Conservation (phyloP, 2,797 vertebrate species). For the Lepus oiostolus region DNA sequence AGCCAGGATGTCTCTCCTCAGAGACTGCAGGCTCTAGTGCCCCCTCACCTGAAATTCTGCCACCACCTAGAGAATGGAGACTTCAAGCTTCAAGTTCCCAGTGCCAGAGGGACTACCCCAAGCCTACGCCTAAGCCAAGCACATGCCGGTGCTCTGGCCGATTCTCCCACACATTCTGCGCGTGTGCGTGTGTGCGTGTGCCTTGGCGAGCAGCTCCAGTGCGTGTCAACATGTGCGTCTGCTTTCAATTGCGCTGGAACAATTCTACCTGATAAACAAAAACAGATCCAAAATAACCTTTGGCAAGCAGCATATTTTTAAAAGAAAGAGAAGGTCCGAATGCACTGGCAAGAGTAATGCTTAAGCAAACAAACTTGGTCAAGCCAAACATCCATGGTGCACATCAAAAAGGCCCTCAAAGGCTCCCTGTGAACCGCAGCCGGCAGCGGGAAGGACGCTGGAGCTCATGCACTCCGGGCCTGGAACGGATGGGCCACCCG, state of each 20-base stretch:
- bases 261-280: constrained; percentile 88
- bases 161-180: not conserved
- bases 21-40: not conserved
- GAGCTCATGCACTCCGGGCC: constrained; percentile 12
- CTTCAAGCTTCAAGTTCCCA: not conserved
- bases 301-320: constrained; percentile 83
- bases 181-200: not conserved
- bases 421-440: constrained; percentile 76
- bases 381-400: constrained; percentile 81
- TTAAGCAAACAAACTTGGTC: constrained; percentile 84
- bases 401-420: constrained; percentile 78
- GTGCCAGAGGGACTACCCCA: not conserved
- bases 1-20: not conserved
- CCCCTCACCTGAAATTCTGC: not conserved
- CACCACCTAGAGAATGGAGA: not conserved
- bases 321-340: constrained; percentile 85
- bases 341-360: constrained; percentile 84
- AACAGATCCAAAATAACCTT: constrained; percentile 87
- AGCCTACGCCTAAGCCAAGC: not conserved
- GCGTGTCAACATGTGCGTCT: constrained; percentile 78
- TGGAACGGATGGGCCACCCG: not conserved
- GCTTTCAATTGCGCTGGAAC: constrained; percentile 85
- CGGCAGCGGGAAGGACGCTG: constrained; percentile 56
- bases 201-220: constrained; percentile 51
- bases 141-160: not conserved